Conservation (phyloP, 2,113 vertebrate species). For the Gambusia holbrooki region DNA sequence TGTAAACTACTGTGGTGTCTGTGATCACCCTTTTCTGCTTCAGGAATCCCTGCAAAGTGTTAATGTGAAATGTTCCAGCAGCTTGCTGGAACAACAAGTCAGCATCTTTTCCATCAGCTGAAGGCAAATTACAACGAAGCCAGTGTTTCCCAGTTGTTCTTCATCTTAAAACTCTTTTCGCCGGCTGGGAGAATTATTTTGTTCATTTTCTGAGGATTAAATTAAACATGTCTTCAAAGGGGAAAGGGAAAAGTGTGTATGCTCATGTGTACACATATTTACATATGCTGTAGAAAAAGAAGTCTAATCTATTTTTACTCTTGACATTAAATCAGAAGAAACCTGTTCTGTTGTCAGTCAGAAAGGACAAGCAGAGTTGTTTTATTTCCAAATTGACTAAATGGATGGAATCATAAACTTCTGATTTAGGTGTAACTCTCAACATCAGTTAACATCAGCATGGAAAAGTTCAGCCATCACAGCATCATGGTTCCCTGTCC, state of each 20-base stretch:
- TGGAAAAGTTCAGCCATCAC: too few relatives aligned
- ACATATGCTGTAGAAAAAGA: neutral
- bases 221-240: neutral
- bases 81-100: slow-evolving; percentile 53
- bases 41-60: slow-evolving; percentile 65
- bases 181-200: slow-evolving; percentile 13
- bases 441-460: neutral
- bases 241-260: neutral
- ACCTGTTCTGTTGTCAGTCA: neutral
- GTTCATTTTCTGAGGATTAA: neutral
- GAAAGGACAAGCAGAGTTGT: neutral
- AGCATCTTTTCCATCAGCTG: slow-evolving; percentile 67
- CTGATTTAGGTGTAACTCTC: neutral
- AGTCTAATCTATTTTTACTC: neutral
- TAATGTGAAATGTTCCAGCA: slow-evolving; percentile 62
- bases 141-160: slow-evolving; percentile 52
- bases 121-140: slow-evolving; percentile 71
- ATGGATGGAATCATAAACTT: neutral
- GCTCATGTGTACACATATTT: neutral
- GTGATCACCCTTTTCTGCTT: slow-evolving; percentile 19
- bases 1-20: slow-evolving; percentile 28
- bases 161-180: slow-evolving; percentile 17
- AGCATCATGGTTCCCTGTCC: too few relatives aligned
- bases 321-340: neutral
- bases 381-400: neutral